These are phyloP conservation scores for Thunnus albacares DNA, from an alignment of 2,797 vertebrate species.

Conservation along the genomic window DNA sequence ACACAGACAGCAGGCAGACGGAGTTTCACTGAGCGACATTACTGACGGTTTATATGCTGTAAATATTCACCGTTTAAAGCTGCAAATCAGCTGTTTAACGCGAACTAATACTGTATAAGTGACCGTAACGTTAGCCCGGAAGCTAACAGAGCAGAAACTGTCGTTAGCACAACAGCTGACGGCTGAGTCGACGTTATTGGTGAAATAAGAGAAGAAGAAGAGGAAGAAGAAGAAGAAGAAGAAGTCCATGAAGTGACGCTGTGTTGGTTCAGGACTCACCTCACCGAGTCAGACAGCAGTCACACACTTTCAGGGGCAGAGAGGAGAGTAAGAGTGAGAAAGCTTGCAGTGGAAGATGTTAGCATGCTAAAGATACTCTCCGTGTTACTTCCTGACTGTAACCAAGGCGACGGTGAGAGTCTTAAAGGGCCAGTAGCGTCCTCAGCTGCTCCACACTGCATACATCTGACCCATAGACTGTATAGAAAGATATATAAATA, in stretches of 20 bases:
- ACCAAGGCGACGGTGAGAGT: slow-evolving; percentile 51
- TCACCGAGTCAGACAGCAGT: not conserved
- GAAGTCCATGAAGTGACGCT: rapidly evolving
- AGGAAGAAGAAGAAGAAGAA: too few relatives aligned
- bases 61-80: not conserved
- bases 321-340: rapidly evolving
- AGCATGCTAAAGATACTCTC: slow-evolving; percentile 3
- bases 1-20: not conserved
- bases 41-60: not conserved
- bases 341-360: not conserved
- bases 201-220: too few relatives aligned
- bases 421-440: slow-evolving; percentile 70
- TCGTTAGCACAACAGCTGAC: not conserved
- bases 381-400: slow-evolving; percentile 46
- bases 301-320: rapidly evolving
- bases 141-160: slow-evolving; percentile 10
- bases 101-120: rapidly evolving
- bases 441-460: too few relatives aligned
- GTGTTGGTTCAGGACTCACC: not conserved
- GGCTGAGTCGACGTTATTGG: rapidly evolving
- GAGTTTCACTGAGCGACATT: not conserved
- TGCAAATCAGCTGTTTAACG: rapidly evolving
- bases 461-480: too few relatives aligned
- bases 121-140: slow-evolving; percentile 3
- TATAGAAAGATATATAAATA: too few relatives aligned